A percentile compares a stretch with the other conserved stretches of the same genome.
These are phyloP conservation scores for Nomia melanderi DNA, from an alignment of 1,140 invertebrate genomes.

Conservation along the genomic window DNA sequence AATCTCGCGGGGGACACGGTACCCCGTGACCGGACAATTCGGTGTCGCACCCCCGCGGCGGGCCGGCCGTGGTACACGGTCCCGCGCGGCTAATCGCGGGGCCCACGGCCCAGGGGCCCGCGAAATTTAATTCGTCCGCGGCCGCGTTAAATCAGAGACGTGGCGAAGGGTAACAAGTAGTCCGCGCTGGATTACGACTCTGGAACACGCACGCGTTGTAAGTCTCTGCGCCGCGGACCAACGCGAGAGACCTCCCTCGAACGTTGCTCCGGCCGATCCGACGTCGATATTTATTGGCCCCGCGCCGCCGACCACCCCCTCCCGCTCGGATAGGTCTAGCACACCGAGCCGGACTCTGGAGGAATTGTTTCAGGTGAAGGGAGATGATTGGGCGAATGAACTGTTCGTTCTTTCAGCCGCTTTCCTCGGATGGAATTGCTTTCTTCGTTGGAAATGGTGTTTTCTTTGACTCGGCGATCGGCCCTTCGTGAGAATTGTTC, in stretches of 20 bases:
- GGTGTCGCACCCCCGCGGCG: neutral
- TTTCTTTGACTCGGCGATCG: too few species aligned
- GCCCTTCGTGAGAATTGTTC: too few species aligned
- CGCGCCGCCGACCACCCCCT: neutral
- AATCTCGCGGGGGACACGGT: neutral
- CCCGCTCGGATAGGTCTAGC: too few species aligned
- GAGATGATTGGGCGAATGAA: too few species aligned
- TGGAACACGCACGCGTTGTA: slow-evolving; percentile 77
- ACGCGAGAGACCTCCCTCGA: slow-evolving; percentile 52
- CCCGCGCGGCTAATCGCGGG: slow-evolving; percentile 44
- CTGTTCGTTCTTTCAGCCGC: too few species aligned
- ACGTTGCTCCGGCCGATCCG: slow-evolving; percentile 66
- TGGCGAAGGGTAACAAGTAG: slow-evolving; percentile 78
- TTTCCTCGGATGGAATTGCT: too few species aligned
- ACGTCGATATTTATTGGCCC: slow-evolving; percentile 39
- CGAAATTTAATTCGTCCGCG: slow-evolving; percentile 71
- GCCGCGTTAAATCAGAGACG: slow-evolving; percentile 77
- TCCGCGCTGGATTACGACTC: slow-evolving; percentile 75
- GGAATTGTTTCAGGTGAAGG: too few species aligned
- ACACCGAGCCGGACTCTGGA: too few species aligned
- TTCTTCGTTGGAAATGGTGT: too few species aligned
- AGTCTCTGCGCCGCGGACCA: slow-evolving; percentile 55
- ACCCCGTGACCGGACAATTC: neutral
- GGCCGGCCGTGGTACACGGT: neutral
- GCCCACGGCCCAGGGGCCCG: neutral